Evolutionary conservation across 2,113 vertebrate genomes (phyloP).

Genomic region (Psophia crepitans): DNA sequence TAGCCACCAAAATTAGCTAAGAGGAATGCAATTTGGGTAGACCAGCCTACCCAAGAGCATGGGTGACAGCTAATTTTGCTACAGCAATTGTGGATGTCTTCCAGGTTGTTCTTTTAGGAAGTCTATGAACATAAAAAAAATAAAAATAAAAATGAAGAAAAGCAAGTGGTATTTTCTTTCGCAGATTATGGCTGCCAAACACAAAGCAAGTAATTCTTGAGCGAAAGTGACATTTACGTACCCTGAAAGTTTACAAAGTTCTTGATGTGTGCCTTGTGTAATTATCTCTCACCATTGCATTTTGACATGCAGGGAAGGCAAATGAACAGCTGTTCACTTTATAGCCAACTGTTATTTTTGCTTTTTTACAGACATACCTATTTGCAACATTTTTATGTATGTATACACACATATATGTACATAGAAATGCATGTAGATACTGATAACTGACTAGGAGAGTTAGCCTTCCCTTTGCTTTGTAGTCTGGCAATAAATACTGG

Average conservation of each 20-base stretch:
- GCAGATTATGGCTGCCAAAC: not conserved
- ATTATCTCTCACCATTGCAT: slow-evolving; percentile 1
- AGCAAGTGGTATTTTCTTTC: not conserved
- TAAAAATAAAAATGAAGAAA: not conserved
- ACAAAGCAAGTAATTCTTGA: not conserved
- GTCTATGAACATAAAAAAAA: not conserved
- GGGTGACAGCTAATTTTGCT: not conserved
- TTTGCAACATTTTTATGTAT: not conserved
- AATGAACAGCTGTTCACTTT: slow-evolving; percentile 15
- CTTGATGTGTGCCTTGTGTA: slow-evolving; percentile 4
- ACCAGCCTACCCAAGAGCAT: not conserved
- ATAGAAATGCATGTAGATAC: not conserved
- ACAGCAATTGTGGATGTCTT: not conserved
- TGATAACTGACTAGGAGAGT: not conserved
- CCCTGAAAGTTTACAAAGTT: slow-evolving; percentile 30
- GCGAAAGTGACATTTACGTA: slow-evolving; percentile 28
- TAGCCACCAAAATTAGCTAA: not conserved
- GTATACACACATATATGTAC: not conserved
- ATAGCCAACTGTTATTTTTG: not conserved
- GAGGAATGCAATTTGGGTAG: not conserved
- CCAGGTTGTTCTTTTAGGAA: not conserved
- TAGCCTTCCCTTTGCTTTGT: not conserved
- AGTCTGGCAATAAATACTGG: not conserved
- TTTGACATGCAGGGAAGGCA: not conserved
- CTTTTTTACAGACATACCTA: not conserved